These are phyloP conservation scores for Turritopsis rubra DNA, from an alignment of 30 jellyfish, hydroid and myxozoan genomes.

Conservation along the genomic window DNA sequence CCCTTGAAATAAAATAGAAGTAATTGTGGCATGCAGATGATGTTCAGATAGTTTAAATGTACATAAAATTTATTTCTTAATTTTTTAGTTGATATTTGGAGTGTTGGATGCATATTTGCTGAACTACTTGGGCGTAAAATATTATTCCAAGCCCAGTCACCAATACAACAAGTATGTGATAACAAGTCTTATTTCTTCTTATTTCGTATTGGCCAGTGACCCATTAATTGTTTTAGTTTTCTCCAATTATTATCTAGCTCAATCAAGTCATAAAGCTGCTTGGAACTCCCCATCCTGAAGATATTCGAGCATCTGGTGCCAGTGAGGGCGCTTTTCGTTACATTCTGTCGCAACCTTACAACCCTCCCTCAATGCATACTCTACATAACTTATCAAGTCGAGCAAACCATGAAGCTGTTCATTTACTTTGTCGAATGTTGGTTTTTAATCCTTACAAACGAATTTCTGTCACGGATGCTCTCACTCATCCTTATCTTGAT, in stretches of 20 bases:
- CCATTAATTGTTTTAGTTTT: neutral
- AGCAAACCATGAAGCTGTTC: conserved; percentile 92
- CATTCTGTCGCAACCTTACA: conserved; percentile 76
- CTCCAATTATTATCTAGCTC: conserved; percentile 23
- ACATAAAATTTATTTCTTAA: neutral
- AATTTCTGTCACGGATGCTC: conserved; percentile 82
- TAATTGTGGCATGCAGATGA: too few species aligned
- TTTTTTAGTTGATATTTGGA: conserved; percentile 79
- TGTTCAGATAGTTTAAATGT: neutral
- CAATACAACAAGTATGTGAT: conserved; percentile 63
- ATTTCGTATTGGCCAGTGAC: neutral
- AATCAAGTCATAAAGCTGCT: conserved; percentile 79
- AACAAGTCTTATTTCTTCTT: neutral
- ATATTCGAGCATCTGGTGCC: conserved; percentile 86
- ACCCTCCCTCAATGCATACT: conserved; percentile 90
- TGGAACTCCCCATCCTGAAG: conserved; percentile 94
- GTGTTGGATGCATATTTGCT: conserved; percentile 94
- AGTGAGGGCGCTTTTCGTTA: conserved; percentile 87
- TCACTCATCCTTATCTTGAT: conserved; percentile 90
- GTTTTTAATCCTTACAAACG: conserved; percentile 83
- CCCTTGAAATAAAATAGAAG: too few species aligned
- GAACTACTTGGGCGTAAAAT: conserved; percentile 86
- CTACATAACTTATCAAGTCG: conserved; percentile 71
- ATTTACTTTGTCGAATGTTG: conserved; percentile 80
- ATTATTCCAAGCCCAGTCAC: conserved; percentile 91